Evolutionary conservation across 2,888 invertebrate genomes (phyloP).

Genomic region (Machimus atricapillus): DNA sequence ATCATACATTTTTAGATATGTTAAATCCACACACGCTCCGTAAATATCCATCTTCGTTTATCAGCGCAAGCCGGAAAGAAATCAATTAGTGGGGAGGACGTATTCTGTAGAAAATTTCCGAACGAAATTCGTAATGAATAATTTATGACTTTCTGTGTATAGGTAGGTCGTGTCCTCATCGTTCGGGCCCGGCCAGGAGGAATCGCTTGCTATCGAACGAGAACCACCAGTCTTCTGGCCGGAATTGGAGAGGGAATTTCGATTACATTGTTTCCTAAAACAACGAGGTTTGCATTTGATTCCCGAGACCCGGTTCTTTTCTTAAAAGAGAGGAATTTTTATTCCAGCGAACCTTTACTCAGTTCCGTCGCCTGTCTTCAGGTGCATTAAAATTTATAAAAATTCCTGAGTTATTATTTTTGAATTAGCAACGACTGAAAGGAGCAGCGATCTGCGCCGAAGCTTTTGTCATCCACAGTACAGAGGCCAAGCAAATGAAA

Average conservation of each 20-base stretch:
- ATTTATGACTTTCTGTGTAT: constrained; percentile 39
- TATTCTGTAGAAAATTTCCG: constrained; percentile 36
- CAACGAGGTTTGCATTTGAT: constrained; percentile 1
- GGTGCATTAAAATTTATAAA: constrained; percentile 29
- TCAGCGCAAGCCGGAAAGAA: constrained; percentile 35
- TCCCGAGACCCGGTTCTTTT: neutral
- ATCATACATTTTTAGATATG: constrained; percentile 16
- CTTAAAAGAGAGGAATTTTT: neutral
- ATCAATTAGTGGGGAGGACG: constrained; percentile 40
- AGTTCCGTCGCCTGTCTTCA: neutral
- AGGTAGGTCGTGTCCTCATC: neutral
- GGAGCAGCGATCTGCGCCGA: neutral
- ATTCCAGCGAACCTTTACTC: neutral
- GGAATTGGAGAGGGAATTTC: neutral
- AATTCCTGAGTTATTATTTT: constrained; percentile 29
- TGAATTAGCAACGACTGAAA: constrained; percentile 23
- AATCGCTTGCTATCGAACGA: neutral
- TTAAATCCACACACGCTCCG: constrained; percentile 23
- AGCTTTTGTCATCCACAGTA: neutral
- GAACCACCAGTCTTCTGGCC: neutral
- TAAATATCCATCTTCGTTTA: constrained; percentile 18
- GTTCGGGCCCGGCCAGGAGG: neutral
- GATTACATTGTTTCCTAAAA: constrained; percentile 29
- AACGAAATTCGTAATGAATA: constrained; percentile 42
- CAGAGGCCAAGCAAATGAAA: constrained; percentile 13